Evolutionary conservation across 2,888 invertebrate genomes (phyloP).

Genomic region (Erebia ligea): DNA sequence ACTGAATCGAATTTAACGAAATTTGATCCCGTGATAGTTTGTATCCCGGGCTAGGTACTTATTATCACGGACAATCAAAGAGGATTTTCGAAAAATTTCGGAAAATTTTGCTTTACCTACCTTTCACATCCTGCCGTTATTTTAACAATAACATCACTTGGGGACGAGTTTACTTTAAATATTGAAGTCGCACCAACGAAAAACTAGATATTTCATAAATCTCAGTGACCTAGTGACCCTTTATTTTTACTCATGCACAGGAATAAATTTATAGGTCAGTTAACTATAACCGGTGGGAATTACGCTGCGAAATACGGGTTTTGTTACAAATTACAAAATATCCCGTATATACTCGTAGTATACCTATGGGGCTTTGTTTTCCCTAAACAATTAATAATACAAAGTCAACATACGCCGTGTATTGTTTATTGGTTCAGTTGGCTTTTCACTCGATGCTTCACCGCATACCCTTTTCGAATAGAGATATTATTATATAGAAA

Average conservation of each 20-base stretch:
- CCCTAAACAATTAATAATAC: slow-evolving; percentile 4
- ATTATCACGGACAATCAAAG: too few species aligned
- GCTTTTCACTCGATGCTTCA: background rate
- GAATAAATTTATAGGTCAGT: slow-evolving; percentile 34
- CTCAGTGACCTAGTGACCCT: slow-evolving; percentile 39
- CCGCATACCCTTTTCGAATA: background rate
- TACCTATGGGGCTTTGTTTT: background rate
- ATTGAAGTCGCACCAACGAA: slow-evolving; percentile 25
- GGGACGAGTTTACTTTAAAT: slow-evolving; percentile 26
- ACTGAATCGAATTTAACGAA: too few species aligned
- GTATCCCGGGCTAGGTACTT: too few species aligned
- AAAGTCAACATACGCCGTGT: background rate
- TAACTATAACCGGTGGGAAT: slow-evolving; percentile 31
- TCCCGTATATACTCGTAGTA: background rate
- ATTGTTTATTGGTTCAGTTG: background rate
- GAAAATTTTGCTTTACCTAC: background rate
- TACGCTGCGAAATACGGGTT: slow-evolving; percentile 22
- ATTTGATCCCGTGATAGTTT: too few species aligned
- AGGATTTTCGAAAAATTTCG: too few species aligned
- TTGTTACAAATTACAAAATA: slow-evolving; percentile 17
- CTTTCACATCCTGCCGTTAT: background rate
- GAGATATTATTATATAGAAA: background rate
- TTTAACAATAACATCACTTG: background rate
- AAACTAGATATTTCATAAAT: slow-evolving; percentile 33
- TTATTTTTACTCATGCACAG: slow-evolving; percentile 34